Evolutionary conservation across 2,113 vertebrate genomes (phyloP).

Genomic region (Saguinus midas): DNA sequence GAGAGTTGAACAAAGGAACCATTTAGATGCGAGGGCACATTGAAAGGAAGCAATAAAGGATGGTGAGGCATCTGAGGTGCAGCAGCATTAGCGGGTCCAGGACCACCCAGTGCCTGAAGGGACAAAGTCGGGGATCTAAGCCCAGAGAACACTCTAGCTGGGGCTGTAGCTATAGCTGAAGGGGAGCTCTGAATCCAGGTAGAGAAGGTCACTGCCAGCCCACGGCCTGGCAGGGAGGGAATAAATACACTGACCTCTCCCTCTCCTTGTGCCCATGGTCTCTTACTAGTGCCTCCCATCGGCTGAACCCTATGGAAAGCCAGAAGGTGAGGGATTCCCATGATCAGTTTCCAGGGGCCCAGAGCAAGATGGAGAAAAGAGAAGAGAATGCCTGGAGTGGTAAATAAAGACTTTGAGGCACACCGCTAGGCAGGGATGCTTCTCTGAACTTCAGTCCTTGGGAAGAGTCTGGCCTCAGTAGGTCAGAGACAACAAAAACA

Average conservation of each 20-base stretch:
- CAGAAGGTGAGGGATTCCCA: neutral
- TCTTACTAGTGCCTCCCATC: neutral
- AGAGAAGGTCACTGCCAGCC: neutral
- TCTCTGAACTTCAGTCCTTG: neutral
- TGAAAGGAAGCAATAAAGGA: neutral
- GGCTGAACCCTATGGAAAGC: neutral
- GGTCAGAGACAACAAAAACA: neutral
- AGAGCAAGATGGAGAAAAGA: neutral
- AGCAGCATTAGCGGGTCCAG: neutral
- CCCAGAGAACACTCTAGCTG: neutral
- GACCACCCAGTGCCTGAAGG: neutral
- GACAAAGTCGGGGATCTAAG: neutral
- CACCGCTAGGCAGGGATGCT: neutral
- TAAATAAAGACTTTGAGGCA: neutral
- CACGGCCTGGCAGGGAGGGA: neutral
- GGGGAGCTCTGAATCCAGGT: neutral
- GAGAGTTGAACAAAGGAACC: neutral
- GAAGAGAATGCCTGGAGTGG: neutral
- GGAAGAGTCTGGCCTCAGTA: neutral
- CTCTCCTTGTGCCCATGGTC: neutral
- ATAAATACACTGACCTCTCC: neutral
- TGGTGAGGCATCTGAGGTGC: neutral
- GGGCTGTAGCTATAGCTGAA: neutral
- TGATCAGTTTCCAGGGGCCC: neutral
- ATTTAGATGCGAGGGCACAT: neutral